Evolutionary conservation across 2,113 vertebrate genomes (phyloP).

Genomic region (Elanoides forficatus): DNA sequence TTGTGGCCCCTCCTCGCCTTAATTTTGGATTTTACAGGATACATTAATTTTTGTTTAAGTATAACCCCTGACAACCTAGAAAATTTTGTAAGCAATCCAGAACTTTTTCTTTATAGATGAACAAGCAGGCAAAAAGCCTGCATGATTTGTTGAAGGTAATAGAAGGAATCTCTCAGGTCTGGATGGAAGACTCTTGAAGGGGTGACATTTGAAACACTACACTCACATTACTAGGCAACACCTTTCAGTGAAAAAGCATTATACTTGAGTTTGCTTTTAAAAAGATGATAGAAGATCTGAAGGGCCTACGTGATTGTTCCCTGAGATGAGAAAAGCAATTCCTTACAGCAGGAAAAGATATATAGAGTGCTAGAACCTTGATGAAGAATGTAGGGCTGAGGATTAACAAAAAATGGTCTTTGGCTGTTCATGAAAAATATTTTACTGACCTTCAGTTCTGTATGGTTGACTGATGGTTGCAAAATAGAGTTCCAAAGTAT

Average conservation of each 20-base stretch:
- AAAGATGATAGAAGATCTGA: neutral
- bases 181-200: neutral
- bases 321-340: neutral
- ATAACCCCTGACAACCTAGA: neutral
- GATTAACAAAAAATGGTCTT: neutral
- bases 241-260: neutral
- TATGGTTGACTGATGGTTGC: neutral
- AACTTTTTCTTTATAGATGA: neutral
- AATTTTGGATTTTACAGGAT: neutral
- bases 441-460: neutral
- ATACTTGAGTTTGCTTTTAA: neutral
- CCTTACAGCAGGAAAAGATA: neutral
- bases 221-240: neutral
- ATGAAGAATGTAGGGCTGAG: neutral
- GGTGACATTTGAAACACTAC: neutral
- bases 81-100: neutral
- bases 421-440: neutral
- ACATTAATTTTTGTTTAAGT: neutral
- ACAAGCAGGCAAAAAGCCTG: neutral
- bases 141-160: neutral
- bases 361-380: neutral
- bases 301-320: neutral
- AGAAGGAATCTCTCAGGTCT: neutral
- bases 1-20: neutral
- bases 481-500: neutral